Evolutionary conservation across 2,888 invertebrate species (phyloP).

Genomic region (Lordiphosa fenestrarum): DNA sequence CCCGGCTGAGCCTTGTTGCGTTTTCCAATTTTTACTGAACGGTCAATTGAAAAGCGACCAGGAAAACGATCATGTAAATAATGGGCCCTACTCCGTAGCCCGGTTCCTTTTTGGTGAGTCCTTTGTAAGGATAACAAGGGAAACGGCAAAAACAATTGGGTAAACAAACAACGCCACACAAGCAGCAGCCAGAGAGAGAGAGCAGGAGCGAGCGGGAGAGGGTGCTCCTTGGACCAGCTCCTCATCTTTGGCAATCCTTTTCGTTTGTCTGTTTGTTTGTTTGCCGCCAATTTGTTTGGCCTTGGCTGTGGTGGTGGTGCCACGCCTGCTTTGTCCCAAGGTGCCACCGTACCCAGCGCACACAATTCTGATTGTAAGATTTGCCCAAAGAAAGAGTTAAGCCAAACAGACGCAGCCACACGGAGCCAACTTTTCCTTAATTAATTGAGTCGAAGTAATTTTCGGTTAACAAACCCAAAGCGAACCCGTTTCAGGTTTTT

Average conservation of each 20-base stretch:
- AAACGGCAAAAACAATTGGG: slow-evolving; percentile 14
- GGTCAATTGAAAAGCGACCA: slow-evolving; percentile 77
- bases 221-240: neutral
- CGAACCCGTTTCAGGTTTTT: slow-evolving; percentile 1
- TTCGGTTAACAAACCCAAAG: slow-evolving; percentile 21
- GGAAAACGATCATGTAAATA: slow-evolving; percentile 59
- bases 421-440: slow-evolving; percentile 38
- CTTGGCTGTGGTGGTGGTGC: slow-evolving; percentile 37
- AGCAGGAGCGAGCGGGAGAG: neutral
- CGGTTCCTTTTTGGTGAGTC: slow-evolving; percentile 49
- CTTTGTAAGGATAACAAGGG: slow-evolving; percentile 47
- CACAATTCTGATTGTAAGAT: slow-evolving; percentile 41
- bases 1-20: slow-evolving; percentile 77
- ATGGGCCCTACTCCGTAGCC: slow-evolving; percentile 12
- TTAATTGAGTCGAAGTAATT: slow-evolving; percentile 77
- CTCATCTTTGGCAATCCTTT: slow-evolving; percentile 44
- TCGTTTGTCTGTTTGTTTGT: slow-evolving; percentile 43
- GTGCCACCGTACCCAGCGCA: neutral
- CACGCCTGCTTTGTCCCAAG: slow-evolving; percentile 4
- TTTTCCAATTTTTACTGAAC: slow-evolving; percentile 45
- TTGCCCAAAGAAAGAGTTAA: slow-evolving; percentile 55
- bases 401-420: slow-evolving; percentile 34
- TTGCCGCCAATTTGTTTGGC: slow-evolving; percentile 53
- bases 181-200: neutral
- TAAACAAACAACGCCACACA: slow-evolving; percentile 17